Base-by-base conservation (phyloP, 2,797 vertebrate species). In the Silurus lanzhouensis region DNA sequence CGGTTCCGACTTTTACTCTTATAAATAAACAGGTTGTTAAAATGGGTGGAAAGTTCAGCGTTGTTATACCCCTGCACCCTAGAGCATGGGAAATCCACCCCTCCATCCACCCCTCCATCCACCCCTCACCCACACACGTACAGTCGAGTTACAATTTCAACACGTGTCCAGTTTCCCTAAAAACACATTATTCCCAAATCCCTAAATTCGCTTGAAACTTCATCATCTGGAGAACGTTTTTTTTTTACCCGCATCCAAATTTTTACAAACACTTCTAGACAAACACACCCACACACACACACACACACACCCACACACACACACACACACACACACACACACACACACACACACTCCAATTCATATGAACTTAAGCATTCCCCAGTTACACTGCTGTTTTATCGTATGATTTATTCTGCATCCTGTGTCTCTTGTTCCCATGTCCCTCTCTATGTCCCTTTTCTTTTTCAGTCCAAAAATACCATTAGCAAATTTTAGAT, bases 21-120 rank as follows among this genome's bases (percentile, higher is more conserved):
- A 63, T 78, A 78, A 78, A 78, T 61, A 78, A 61, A 38, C 58
- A 0, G 31, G 9, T 60, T 80, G 44, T 80, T 44, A 80, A 60
- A 80, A 80, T 48, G 60, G 38, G 22, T 64, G 60, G 14, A 80
- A 80, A 80, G 38, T 64, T 64, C 22, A 48, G 3, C 6, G 5
- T 48, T 46, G 60, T 48, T 44, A 25, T 25, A 80, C 9, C 25
- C 7, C 46, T 10, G 20, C 6, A 1, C 57, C 57, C 19, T 46
- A n/a, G 52, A 31, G 25, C 0, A 60, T 31, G 2, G 57, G 57
- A 78, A 77, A 38, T 55, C 38, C 38, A 38, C 38, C 38, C 38
- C 38, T 38, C 38, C 38, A 38, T 55, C 38, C 38, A 38, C 38
- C 38, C 38, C 38, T 38, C 38, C 38, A 38, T 31, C 48, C 48